These are phyloP conservation scores for Oncorhynchus kisutch DNA, from an alignment of 2,113 vertebrate genomes.

Conservation along the genomic window DNA sequence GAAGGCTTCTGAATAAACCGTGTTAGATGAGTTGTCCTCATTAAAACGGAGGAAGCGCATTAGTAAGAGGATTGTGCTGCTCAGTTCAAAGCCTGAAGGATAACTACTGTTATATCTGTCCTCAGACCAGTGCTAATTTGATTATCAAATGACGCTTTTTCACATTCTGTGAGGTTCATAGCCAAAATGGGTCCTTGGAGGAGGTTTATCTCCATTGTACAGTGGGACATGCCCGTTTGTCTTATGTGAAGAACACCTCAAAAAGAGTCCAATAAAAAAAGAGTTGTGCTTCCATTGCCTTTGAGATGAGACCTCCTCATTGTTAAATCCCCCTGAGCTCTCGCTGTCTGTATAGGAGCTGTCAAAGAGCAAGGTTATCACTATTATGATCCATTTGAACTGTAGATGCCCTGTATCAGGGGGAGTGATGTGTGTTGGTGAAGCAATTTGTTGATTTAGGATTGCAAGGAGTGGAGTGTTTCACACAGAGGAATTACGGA, in stretches of 20 bases:
- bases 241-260: neutral
- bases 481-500: neutral
- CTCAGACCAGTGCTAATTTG: neutral
- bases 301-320: conserved; percentile 16
- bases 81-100: neutral
- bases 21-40: no score
- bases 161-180: neutral
- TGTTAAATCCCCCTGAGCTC: neutral
- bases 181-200: neutral
- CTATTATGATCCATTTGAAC: conserved; percentile 1
- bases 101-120: neutral
- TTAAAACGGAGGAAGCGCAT: neutral
- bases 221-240: neutral
- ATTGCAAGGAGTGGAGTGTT: neutral
- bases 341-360: no score
- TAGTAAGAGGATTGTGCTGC: neutral
- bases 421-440: conserved; percentile 39
- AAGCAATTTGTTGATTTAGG: neutral
- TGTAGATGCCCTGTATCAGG: conserved; percentile 21
- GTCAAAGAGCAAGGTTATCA: conserved; percentile 45
- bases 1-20: no score
- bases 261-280: neutral
- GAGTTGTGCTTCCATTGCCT: neutral
- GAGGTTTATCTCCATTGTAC: neutral
- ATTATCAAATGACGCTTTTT: neutral